A percentile compares a stretch with the other conserved stretches of the same genome.
Evolutionary conservation across 2,113 vertebrate species (phyloP).

Genomic region (Symphodus melops): DNA sequence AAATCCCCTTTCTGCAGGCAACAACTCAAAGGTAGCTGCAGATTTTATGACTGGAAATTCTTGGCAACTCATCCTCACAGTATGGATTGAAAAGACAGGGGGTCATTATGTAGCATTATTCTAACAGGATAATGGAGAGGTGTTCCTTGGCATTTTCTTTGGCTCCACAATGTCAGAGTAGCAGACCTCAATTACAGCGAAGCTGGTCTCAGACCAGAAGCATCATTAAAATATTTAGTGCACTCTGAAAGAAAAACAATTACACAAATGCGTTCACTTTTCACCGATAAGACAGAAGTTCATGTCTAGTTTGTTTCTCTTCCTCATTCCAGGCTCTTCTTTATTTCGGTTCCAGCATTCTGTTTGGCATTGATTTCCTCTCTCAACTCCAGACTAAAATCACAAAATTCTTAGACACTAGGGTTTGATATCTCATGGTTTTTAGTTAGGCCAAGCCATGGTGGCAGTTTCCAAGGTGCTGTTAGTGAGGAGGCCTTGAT

Average conservation of each 20-base stretch:
- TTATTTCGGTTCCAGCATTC: constrained; percentile 27
- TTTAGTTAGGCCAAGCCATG: constrained; percentile 44
- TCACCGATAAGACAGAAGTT: constrained; percentile 10
- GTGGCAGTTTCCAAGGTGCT: constrained; percentile 50
- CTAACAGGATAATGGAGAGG: constrained; percentile 50
- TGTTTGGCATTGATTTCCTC: constrained; percentile 30
- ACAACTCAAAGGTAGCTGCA: not conserved
- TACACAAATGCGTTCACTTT: constrained; percentile 22
- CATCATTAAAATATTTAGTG: constrained; percentile 52
- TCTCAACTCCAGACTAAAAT: constrained; percentile 57
- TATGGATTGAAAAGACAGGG: constrained; percentile 33
- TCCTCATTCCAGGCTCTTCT: not conserved
- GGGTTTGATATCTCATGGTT: constrained; percentile 32
- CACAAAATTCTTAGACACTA: constrained; percentile 36
- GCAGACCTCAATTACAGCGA: not conserved
- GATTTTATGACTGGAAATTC: constrained; percentile 18
- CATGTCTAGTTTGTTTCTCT: not conserved
- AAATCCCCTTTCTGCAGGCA: not conserved
- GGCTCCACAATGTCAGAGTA: constrained; percentile 34
- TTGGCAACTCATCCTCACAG: constrained; percentile 6
- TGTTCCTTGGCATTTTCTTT: constrained; percentile 41
- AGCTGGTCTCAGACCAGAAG: constrained; percentile 35
- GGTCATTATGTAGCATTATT: constrained; percentile 44
- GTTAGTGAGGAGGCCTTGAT: constrained; percentile 41
- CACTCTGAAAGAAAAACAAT: constrained; percentile 35